Evolutionary conservation across 1,140 invertebrate genomes (phyloP).

Genomic region (Aporrectodea caliginosa): DNA sequence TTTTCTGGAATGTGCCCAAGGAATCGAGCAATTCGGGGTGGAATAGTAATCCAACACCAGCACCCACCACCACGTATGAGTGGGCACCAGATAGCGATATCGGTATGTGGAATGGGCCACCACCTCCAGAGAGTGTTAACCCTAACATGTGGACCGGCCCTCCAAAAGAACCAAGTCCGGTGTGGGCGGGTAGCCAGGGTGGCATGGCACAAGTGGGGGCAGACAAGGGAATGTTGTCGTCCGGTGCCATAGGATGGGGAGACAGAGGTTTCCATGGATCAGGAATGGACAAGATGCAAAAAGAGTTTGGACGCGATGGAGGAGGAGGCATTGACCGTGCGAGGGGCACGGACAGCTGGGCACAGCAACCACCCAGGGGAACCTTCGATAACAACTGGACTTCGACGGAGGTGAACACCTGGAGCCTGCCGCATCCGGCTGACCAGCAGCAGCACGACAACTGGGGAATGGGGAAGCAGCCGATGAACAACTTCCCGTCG

Average conservation of each 20-base stretch:
- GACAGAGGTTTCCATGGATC: neutral
- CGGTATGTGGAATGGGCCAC: constrained; percentile 11
- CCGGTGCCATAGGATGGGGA: neutral
- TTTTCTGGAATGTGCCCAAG: neutral
- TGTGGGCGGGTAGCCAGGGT: neutral
- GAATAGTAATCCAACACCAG: neutral
- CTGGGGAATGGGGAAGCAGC: neutral
- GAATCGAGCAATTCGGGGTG: neutral
- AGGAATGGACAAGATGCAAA: neutral
- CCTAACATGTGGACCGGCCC: constrained; percentile 18
- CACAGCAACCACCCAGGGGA: neutral
- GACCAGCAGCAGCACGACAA: neutral
- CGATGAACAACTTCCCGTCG: neutral
- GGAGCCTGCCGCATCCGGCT: neutral
- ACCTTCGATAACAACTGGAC: neutral
- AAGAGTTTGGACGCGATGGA: neutral
- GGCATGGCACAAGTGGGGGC: neutral
- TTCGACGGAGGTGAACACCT: neutral
- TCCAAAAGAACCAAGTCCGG: neutral
- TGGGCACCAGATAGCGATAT: constrained; percentile 17
- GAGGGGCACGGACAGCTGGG: neutral
- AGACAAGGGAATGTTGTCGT: neutral
- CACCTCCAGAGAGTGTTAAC: constrained; percentile 8
- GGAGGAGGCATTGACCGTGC: neutral
- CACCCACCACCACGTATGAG: neutral